phyloP scores from a whole-genome alignment of 2,888 invertebrate species.

The Gibbula magus region DNA sequence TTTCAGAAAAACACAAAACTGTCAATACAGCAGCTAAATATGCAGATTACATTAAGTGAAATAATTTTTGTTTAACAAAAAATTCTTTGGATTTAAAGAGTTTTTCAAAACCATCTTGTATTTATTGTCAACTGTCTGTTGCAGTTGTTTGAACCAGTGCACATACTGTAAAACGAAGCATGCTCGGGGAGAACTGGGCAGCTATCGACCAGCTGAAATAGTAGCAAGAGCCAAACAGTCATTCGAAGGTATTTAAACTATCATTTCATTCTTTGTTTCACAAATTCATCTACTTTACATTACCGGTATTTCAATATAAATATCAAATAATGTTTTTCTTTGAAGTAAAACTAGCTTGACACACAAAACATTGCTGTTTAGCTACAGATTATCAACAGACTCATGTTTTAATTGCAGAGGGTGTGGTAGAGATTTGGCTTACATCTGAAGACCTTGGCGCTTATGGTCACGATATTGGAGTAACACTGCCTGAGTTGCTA shows the following conservation, averaged over 20 bases:
- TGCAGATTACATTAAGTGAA: no score
- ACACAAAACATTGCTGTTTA: not conserved
- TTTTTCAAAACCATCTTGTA: not conserved
- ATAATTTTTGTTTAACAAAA: not conserved
- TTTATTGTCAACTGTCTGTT: slow-evolving; percentile 28
- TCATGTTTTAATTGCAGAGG: slow-evolving; percentile 81
- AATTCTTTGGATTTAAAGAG: no score
- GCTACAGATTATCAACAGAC: no score
- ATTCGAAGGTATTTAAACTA: slow-evolving; percentile 75
- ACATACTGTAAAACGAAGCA: slow-evolving; percentile 99
- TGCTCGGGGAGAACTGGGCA: slow-evolving; percentile 96
- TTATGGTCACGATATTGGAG: slow-evolving; percentile 95
- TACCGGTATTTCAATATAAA: no score
- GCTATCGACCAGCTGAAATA: slow-evolving; percentile 92
- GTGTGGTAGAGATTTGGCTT: slow-evolving; percentile 96
- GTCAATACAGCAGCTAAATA: no score
- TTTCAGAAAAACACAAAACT: no score
- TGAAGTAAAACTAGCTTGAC: no score
- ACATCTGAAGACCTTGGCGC: slow-evolving; percentile 99
- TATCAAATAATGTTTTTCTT: no score
- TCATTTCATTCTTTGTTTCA: not conserved
- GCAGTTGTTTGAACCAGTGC: slow-evolving; percentile 93
- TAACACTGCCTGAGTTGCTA: slow-evolving; percentile 89
- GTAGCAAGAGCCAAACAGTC: slow-evolving; percentile 90
- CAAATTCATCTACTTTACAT: no score